Percentiles rank a stretch among this genome's conserved stretches.
These are phyloP conservation scores for Eudasyphora cyanicolor DNA, from an alignment of 2,888 invertebrate species.

Conservation along the genomic window DNA sequence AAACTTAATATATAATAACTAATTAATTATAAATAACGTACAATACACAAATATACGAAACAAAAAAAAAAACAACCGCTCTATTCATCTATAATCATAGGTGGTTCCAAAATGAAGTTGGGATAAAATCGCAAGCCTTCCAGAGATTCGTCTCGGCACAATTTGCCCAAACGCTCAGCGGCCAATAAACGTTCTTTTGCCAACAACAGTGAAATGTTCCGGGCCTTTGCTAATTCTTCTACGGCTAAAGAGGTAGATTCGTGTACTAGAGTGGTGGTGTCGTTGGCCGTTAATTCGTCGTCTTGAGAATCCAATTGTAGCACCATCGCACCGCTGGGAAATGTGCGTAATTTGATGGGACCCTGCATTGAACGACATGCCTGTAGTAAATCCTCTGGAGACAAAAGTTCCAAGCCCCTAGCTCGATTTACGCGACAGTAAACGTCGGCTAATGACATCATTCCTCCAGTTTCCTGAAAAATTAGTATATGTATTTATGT, in stretches of 20 bases:
- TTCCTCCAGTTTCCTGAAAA: conserved; percentile 91
- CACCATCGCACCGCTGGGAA: conserved; percentile 97
- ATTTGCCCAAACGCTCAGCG: conserved; percentile 91
- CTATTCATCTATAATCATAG: neutral
- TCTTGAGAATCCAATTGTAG: conserved; percentile 90
- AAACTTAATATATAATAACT: conserved; percentile 26
- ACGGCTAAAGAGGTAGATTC: conserved; percentile 88
- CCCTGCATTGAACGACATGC: conserved; percentile 88
- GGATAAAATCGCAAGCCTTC: conserved; percentile 97
- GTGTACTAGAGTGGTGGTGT: conserved; percentile 84
- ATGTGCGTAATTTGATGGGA: conserved; percentile 89
- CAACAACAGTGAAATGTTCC: conserved; percentile 92
- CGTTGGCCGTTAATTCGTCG: conserved; percentile 86
- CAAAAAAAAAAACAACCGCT: conserved; percentile 1
- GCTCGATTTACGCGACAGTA: conserved; percentile 98
- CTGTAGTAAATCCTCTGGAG: conserved; percentile 97
- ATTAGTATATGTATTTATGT: too few relatives aligned
- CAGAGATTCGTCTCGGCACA: conserved; percentile 97
- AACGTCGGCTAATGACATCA: conserved; percentile 97
- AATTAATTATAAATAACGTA: conserved; percentile 42
- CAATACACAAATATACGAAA: conserved; percentile 40
- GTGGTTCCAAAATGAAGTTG: conserved; percentile 87
- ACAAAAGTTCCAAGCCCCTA: conserved; percentile 95
- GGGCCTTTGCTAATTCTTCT: conserved; percentile 91
- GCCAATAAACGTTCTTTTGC: conserved; percentile 94